These are phyloP conservation scores for Lycophotia porphyrea DNA, from an alignment of 2,888 invertebrate species.

Conservation along the genomic window DNA sequence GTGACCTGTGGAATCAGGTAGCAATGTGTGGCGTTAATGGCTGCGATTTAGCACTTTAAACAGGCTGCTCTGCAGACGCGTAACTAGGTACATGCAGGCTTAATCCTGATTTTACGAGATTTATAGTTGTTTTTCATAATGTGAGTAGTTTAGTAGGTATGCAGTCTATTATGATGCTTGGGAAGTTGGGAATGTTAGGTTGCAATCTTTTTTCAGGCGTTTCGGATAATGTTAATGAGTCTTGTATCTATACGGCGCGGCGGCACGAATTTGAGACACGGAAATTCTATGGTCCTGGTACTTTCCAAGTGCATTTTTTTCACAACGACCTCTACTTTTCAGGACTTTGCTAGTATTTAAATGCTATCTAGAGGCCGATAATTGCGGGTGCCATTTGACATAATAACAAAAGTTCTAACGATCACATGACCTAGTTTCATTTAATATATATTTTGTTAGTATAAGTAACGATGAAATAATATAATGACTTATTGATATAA, in stretches of 20 bases:
- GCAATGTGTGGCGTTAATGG: slow-evolving; percentile 10
- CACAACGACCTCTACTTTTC: background rate
- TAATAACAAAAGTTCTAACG: no score
- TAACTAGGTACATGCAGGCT: background rate
- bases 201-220: background rate
- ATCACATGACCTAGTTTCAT: no score
- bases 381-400: no score
- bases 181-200: no score
- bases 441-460: no score
- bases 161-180: background rate
- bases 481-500: no score
- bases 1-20: background rate
- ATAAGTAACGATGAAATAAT: no score
- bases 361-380: no score
- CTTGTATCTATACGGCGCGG: no score
- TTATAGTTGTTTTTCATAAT: background rate
- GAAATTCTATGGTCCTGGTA: background rate
- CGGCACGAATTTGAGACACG: background rate
- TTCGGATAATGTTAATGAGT: background rate
- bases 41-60: background rate
- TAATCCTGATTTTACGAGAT: background rate
- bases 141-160: background rate
- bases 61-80: background rate
- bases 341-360: no score
- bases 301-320: background rate